Evolutionary conservation across 2,797 vertebrate genomes (phyloP), one percentile per base, ranked within the genome.

Genomic region (Enteromius thamalakanensis): DNA sequence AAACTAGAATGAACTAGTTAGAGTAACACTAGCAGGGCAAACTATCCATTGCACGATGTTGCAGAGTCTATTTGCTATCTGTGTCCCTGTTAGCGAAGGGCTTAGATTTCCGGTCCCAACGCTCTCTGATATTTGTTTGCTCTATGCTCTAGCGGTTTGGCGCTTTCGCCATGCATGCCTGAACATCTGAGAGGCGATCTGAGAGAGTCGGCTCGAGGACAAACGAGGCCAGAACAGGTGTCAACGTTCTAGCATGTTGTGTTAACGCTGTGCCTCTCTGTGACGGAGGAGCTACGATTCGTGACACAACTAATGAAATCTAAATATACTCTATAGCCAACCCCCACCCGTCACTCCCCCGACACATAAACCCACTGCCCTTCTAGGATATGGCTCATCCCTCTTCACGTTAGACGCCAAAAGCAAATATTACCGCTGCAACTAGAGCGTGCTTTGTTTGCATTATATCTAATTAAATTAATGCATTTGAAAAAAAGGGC

Each of bases 41-140:
- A 91, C 89, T 90, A 93, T 93, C 92, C 91, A 88, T 90, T 91
- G 90, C 90, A 89, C 88, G 86, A 92, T 92, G 91, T 90, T 87
- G 86, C 79, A 71, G 85, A 69, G 89, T 88, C 87, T 91, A 92
- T 90, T 91, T 91, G 87, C 90, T 93, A 91, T 94, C 93, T 92
- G 89, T 91, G 91, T 93, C 92, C 90, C 90, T 91, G 88, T 91
- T 92, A 93, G 92, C 91, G 90, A 89, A 88, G 80, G 90, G 92
- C 42, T 93, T 90, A 89, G 91, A 94, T 93, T 91, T 94, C 92
- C 87, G 86, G 82, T 89, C 79, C 89, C 86, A 88, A 91, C 86
- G 79, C 88, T 87, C 85, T 89, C 89, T 92, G 90, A 92, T 94
- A 94, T 93, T 93, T 92, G 89, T 91, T 91, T 91, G 91, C 60